Percentiles rank a stretch among this genome's conserved stretches.
These are phyloP conservation scores for Lepidurus arcticus DNA, from an alignment of 1,140 invertebrate genomes.

Conservation along the genomic window DNA sequence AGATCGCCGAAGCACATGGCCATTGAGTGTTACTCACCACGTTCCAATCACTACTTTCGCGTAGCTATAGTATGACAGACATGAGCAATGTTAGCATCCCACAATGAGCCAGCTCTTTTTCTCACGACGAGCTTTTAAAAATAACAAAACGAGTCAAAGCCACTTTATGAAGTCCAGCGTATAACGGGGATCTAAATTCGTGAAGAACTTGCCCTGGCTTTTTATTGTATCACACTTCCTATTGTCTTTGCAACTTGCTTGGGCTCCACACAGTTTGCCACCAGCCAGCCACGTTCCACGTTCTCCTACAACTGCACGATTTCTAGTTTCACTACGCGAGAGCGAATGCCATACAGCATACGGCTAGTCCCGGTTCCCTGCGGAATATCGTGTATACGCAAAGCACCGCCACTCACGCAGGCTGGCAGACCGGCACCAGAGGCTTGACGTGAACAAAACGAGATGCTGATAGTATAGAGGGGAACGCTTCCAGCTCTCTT, in stretches of 20 bases:
- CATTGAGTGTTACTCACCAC: too few species aligned
- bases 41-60: too few species aligned
- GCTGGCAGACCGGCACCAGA: too few species aligned
- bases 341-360: not conserved
- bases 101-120: not conserved
- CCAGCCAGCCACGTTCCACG: constrained; percentile 11
- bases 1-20: too few species aligned
- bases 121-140: not conserved
- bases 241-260: not conserved
- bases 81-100: not conserved
- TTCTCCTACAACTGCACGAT: constrained; percentile 6
- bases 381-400: too few species aligned
- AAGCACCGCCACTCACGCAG: too few species aligned
- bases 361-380: not conserved
- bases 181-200: constrained; percentile 17
- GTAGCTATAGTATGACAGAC: not conserved
- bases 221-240: not conserved
- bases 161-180: not conserved
- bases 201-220: constrained; percentile 4
- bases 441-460: too few species aligned
- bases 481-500: too few species aligned
- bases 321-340: not conserved
- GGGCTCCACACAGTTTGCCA: not conserved
- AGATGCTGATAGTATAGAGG: too few species aligned
- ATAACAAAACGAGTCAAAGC: not conserved